These are phyloP conservation scores for Prunella strophiata DNA, from an alignment of 2,797 vertebrate genomes.

Conservation along the genomic window DNA sequence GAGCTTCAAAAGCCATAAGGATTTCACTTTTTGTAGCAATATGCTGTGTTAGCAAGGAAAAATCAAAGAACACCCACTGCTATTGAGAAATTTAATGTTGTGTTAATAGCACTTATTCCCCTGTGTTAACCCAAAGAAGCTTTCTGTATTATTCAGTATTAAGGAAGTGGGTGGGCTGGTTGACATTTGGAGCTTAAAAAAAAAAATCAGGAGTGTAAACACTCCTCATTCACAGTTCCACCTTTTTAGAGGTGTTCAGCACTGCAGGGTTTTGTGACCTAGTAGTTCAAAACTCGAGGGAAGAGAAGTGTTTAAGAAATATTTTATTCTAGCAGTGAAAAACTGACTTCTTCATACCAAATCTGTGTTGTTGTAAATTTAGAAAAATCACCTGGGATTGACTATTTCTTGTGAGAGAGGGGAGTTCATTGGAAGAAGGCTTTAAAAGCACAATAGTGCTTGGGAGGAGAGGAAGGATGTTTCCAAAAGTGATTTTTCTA, in stretches of 20 bases:
- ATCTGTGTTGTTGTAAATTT: neutral
- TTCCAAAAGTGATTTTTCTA: neutral
- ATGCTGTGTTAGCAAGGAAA: neutral
- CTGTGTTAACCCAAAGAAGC: neutral
- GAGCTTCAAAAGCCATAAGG: neutral
- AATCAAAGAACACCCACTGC: neutral
- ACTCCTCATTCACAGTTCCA: neutral
- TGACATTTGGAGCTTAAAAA: neutral
- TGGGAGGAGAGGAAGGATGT: neutral
- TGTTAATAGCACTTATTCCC: neutral
- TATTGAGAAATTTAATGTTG: neutral
- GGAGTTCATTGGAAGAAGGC: neutral
- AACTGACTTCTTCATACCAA: neutral
- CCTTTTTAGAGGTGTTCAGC: neutral
- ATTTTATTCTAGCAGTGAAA: neutral
- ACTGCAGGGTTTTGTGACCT: neutral
- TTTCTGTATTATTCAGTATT: neutral
- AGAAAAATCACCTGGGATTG: neutral
- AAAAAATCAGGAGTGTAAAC: slow-evolving; percentile 6
- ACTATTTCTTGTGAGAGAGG: neutral
- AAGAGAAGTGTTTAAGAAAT: neutral
- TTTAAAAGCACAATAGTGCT: neutral
- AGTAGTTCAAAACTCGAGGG: neutral
- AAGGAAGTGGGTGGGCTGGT: neutral
- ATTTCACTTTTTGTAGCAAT: neutral